Base-by-base conservation (phyloP, 2,113 vertebrate genomes). In the Albula goreensis region DNA sequence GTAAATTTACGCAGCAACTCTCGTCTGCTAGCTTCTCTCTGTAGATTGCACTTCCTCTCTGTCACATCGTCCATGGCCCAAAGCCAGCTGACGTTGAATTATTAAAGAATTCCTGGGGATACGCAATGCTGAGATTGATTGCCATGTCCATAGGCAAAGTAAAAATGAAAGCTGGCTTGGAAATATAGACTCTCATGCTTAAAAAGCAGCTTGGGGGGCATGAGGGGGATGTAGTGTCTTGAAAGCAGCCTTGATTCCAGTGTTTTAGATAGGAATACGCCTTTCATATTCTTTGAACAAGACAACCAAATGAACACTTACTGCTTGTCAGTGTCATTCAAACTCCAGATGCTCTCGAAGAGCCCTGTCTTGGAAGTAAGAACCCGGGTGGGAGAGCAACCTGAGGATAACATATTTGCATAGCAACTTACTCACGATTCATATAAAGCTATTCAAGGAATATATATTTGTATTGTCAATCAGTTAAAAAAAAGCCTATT, bases 1-100 rank as follows among this genome's bases (percentile, higher is more conserved):
- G 81, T 89, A 88, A 87, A 86, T 84, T 41, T 78, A 78, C 50
- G 88, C 74, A 87, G 88, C 48, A 86, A 31, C 84, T 52, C 77
- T 87, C 77, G 86, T 25, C 77, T 60, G 49, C 78, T 85, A 63
- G 78, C 22, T 80, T 4, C n/a, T 53, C 78, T 25, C 80, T 82
- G 48, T 87, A 19, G 57, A 88, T 87, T 41, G 50, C 51, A 80
- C 90, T 93, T 91, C 90, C 81, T 80, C 90, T 91, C 89, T 87
- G 79, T 90, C 89, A 91, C 91, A 89, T 92, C 90, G 90, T 77
- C 87, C 83, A 85, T 86, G 77, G 88, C 93, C 89, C n/a, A 81
- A 83, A 93, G 91, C 87, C 78, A 89, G 87, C 82, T 90, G 90
- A 89, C 31, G 86, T 92, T 93, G 89, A 92, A 94, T 93, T 84